Evolutionary conservation across 2,888 invertebrate species (phyloP).

Genomic region (Mesochorus sp.): DNA sequence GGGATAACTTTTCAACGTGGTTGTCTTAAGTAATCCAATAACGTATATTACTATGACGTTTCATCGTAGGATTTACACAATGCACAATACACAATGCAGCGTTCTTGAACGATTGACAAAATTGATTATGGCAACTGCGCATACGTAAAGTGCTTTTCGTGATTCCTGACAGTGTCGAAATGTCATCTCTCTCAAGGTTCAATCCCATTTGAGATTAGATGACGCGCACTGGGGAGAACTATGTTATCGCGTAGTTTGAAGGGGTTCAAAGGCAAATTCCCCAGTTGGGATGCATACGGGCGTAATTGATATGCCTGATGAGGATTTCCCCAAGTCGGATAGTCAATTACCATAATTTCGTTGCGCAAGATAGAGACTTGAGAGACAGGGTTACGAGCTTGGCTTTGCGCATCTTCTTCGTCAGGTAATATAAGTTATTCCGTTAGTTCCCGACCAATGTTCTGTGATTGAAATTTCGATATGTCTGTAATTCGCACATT

Average conservation of each 20-base stretch:
- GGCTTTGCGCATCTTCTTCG: no score
- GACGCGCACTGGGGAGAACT: conserved; percentile 73
- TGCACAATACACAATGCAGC: no score
- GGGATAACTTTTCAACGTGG: no score
- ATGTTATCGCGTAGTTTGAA: conserved; percentile 77
- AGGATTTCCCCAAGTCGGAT: conserved; percentile 79
- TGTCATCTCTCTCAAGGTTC: conserved; percentile 67
- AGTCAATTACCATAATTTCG: conserved; percentile 81
- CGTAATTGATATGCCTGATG: conserved; percentile 80
- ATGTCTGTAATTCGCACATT: no score
- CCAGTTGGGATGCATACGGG: conserved; percentile 77
- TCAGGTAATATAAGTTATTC: no score
- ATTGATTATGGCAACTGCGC: conserved; percentile 9
- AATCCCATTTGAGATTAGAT: conserved; percentile 78
- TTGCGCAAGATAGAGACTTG: conserved; percentile 68
- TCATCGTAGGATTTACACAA: no score
- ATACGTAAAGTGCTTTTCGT: conserved; percentile 71
- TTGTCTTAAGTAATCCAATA: no score
- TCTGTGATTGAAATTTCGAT: no score
- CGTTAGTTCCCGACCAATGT: no score
- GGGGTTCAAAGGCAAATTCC: conserved; percentile 80
- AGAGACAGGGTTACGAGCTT: no score
- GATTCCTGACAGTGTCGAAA: conserved; percentile 64
- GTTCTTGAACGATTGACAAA: neutral
- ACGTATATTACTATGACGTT: no score